Evolutionary conservation across 1,140 invertebrate species (phyloP), one percentile per base, ranked within the genome.

Genomic region (Oscheius sp.): DNA sequence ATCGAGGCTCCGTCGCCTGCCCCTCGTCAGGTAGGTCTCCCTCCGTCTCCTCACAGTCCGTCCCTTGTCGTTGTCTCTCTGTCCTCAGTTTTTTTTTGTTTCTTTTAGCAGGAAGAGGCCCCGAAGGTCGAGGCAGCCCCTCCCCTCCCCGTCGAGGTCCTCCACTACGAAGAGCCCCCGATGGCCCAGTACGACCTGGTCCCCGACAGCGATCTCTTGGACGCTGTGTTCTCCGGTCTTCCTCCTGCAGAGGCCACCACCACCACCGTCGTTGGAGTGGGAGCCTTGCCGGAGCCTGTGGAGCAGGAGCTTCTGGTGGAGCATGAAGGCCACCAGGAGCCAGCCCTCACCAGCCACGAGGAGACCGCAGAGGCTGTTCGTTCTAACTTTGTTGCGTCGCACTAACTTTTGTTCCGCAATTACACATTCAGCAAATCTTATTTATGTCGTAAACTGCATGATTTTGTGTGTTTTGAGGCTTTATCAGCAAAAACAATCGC

Each of bases 151-250:
- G 52, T 3, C 46, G 49, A n/a, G 29, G 32, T 29, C 20, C 31
- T 36, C 2, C 26, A 29, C 45, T 28, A 71, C 23, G 52, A 66
- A 2, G 26, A 71, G 52, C 68, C 23, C 23, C 49, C 49, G 7
- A 55, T 55, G 49, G 49, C 23, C 7, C 49, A 55, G 49, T 55
- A 55, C 23, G 49, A 55, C 49, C 49, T 55, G 7, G 49, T 55
- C 49, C 49, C 49, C 7, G 49, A 7, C 49, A 23, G 23, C 23
- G 78, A 79, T 66, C 34, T 79, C 10, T 66, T 79, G 52, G 78
- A 75, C 29, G 45, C 80, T 55, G 78, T 79, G 0, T 79, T 79
- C 46, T 38, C 31, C 29, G 38, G 36, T 31, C 66, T 78, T 20
- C 35, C 42, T 46, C 73, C 69, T 49, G 52, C 78, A 1, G 38